A percentile compares a stretch with the other conserved stretches of the same genome.
Evolutionary conservation across 2,113 vertebrate species (phyloP).

Genomic region (Epinephelus lanceolatus): DNA sequence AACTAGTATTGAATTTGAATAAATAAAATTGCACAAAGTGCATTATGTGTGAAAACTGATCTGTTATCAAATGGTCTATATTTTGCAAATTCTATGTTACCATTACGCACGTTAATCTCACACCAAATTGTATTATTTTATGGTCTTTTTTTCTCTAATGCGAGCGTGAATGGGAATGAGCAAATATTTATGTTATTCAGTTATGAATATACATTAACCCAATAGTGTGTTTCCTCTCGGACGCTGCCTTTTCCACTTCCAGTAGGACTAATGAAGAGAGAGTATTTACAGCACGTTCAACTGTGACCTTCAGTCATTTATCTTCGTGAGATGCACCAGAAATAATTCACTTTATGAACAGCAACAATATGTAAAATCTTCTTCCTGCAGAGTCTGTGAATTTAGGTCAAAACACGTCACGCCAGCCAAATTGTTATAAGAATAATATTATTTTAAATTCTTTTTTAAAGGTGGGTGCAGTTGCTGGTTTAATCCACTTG

Average conservation of each 20-base stretch:
- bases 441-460: not conserved
- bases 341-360: not conserved
- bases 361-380: not conserved
- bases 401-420: not conserved
- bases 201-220: not conserved
- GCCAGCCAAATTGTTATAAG: not conserved
- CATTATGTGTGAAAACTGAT: not conserved
- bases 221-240: not conserved
- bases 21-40: not conserved
- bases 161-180: not conserved
- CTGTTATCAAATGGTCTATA: not conserved
- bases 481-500: not conserved
- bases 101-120: not conserved
- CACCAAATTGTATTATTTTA: not conserved
- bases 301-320: not conserved
- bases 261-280: not conserved
- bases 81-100: not conserved
- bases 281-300: not conserved
- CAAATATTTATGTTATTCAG: no score
- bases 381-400: not conserved
- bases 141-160: not conserved
- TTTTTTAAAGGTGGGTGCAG: not conserved
- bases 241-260: not conserved
- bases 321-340: slow-evolving; percentile 9
- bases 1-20: not conserved